Percentiles rank a stretch among this genome's conserved stretches.
Evolutionary conservation across 2,113 vertebrate species (phyloP).

Genomic region (Osmerus mordax): DNA sequence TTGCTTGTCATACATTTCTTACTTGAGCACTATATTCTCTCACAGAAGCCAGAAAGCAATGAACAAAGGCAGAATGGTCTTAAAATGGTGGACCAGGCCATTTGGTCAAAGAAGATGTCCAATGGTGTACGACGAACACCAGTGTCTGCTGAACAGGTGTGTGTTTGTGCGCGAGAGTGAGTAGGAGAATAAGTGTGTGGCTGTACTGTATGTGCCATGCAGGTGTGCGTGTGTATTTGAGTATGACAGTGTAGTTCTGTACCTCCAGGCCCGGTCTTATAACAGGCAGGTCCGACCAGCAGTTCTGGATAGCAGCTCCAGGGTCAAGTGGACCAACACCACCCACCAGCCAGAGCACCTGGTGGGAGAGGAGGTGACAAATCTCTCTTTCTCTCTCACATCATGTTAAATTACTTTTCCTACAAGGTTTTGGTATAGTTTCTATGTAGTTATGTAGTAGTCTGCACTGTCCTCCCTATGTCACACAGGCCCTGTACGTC

Average conservation of each 20-base stretch:
- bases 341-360: constrained; percentile 85
- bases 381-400: neutral
- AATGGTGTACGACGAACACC: constrained; percentile 92
- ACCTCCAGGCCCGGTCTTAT: constrained; percentile 83
- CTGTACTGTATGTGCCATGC: neutral
- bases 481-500: constrained; percentile 83
- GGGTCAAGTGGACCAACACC: constrained; percentile 92
- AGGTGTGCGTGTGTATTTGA: constrained; percentile 18
- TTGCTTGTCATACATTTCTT: neutral
- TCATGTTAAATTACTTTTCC: too few species aligned
- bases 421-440: neutral
- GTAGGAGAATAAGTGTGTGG: neutral
- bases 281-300: constrained; percentile 94
- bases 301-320: constrained; percentile 87
- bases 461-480: neutral
- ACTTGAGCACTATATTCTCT: constrained; percentile 7
- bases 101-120: constrained; percentile 99
- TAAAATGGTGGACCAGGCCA: constrained; percentile 99
- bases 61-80: constrained; percentile 97
- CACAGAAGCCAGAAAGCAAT: constrained; percentile 89
- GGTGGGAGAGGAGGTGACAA: constrained; percentile 92
- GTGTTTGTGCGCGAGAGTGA: neutral
- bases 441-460: neutral
- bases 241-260: neutral
- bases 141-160: constrained; percentile 92